Percentiles rank a stretch among this genome's conserved stretches.
phyloP scores from a whole-genome alignment of 2,888 invertebrate genomes.

The Diachrysia chrysitis region DNA sequence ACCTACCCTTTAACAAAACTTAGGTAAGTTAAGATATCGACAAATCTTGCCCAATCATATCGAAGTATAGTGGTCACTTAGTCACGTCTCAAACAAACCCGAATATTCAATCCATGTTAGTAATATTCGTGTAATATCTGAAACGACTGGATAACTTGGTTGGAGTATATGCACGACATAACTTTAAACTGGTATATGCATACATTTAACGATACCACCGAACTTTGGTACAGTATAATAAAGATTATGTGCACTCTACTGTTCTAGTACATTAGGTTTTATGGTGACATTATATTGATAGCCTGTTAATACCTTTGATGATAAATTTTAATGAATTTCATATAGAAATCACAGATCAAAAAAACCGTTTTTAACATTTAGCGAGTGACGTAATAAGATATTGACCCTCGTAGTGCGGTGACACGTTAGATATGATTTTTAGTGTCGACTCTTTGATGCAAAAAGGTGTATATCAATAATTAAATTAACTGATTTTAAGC shows the following conservation, averaged over 20 bases:
- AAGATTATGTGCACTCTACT: constrained; percentile 18
- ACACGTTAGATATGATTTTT: too few species aligned
- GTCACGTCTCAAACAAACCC: background rate
- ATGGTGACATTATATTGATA: background rate
- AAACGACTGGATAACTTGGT: background rate
- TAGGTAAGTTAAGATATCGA: background rate
- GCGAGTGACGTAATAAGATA: too few species aligned
- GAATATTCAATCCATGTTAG: background rate
- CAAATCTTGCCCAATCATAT: background rate
- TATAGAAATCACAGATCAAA: background rate
- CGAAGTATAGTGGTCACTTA: background rate
- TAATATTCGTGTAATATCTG: background rate
- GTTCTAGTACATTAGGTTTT: constrained; percentile 19
- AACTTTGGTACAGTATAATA: background rate
- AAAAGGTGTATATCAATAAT: too few species aligned
- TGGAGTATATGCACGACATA: background rate
- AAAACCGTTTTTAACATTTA: too few species aligned
- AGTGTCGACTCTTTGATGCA: too few species aligned
- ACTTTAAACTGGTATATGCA: constrained; percentile 6
- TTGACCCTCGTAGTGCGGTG: too few species aligned
- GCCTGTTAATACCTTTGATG: background rate
- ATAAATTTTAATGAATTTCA: background rate
- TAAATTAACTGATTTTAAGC: too few species aligned
- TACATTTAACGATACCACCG: constrained; percentile 18
- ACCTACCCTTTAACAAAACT: background rate